Evolutionary conservation across 2,797 vertebrate genomes (phyloP), one percentile per base, ranked within the genome.

Genomic region (Sitta carolinensis): DNA sequence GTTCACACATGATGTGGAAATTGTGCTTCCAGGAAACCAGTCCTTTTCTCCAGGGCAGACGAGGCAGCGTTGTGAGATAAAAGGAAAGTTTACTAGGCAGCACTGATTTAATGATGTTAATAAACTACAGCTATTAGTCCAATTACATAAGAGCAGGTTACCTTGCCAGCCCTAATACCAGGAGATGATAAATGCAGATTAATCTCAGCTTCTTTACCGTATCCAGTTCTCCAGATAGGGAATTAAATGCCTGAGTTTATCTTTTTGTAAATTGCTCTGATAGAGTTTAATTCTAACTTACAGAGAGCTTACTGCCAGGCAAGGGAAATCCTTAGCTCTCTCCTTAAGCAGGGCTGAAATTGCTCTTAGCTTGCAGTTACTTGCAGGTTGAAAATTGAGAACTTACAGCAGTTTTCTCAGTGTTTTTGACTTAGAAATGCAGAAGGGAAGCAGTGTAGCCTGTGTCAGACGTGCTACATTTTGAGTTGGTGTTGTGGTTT

Each of bases 71-170:
- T 43, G 74, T 64, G 68, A 97, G 89, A 94, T 76, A 75, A 95
- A 95, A 92, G 48, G 68, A 29, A 78, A 84, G 68, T 94, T 96
- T 96, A 93, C 75, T 23, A 76, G 52, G 90, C 68, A 87, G 72
- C 75, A n/a, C 45, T 74, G 89, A 87, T 81, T 91, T 90, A 95
- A 93, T 84, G 69, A 75, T 73, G 67, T 76, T 93, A 90, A 95
- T 95, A 96, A 96, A 85, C 51, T 61, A 61, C 16, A 85, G 43
- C 62, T 80, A 90, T 96, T 95, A 95, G 87, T 87, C 77, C 87
- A 89, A 84, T 94, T 95, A 93, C 59, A 42, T 48, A 89, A 93
- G 8, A 93, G 58, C 89, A 86, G 73, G 63, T 84, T 90, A 90
- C 21, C 54, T 77, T 84, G 69, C 58, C 80, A 92, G 47, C 55